phyloP scores from a whole-genome alignment of 2,113 vertebrate species.

The Cairina moschata region DNA sequence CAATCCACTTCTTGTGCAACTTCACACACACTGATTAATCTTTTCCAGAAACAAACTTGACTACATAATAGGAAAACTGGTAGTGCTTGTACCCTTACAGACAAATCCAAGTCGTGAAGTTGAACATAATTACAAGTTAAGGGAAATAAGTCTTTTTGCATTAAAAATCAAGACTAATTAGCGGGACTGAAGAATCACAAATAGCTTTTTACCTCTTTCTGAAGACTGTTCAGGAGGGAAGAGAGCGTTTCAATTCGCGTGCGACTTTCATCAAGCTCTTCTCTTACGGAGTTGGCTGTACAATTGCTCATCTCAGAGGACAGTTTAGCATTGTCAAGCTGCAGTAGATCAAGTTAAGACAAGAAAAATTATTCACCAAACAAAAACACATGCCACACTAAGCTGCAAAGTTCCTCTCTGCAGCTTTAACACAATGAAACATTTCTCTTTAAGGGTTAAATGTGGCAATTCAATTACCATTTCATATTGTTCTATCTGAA shows the following conservation, averaged over 20 bases:
- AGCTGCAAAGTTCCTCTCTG: background rate
- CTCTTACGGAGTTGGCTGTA: constrained; percentile 79
- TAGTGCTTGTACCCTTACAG: background rate
- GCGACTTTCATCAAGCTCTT: constrained; percentile 86
- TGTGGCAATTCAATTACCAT: accelerated
- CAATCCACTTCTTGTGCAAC: background rate
- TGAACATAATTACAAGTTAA: background rate
- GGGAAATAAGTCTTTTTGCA: background rate
- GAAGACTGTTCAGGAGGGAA: constrained; percentile 82
- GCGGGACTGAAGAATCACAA: background rate
- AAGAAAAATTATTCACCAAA: background rate
- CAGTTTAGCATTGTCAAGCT: constrained; percentile 87
- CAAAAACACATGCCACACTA: background rate
- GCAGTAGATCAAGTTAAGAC: background rate
- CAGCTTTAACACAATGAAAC: constrained; percentile 19
- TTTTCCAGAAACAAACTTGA: background rate
- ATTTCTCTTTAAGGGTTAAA: background rate
- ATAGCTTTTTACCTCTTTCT: constrained; percentile 83
- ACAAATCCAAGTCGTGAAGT: background rate
- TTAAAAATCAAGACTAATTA: background rate
- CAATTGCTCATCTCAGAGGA: constrained; percentile 85
- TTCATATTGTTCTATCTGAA: background rate
- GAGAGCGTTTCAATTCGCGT: constrained; percentile 85
- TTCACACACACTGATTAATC: background rate
- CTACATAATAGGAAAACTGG: background rate